Conservation (phyloP, 2,113 vertebrate species). For the Pogonocichla stellata region DNA sequence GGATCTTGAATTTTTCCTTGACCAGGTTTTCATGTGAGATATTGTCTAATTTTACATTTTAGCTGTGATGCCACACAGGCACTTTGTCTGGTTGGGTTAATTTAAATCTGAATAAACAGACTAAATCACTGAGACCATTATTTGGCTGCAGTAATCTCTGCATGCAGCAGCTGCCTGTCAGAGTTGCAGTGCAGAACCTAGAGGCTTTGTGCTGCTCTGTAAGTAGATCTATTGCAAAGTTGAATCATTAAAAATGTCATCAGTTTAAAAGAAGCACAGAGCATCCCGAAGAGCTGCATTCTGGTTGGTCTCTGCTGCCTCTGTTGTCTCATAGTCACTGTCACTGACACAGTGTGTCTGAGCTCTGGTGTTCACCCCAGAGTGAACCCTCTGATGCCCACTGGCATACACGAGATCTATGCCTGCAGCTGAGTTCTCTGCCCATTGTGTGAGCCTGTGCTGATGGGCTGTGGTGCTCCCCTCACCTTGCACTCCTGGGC, state of each 20-base stretch:
- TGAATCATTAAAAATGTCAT: not conserved
- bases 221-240: not conserved
- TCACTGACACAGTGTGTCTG: not conserved
- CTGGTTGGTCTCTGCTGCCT: not conserved
- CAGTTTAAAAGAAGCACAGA: not conserved
- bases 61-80: not conserved
- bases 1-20: not conserved
- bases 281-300: not conserved
- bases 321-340: not conserved
- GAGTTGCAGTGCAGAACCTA: not conserved
- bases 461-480: not conserved
- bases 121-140: not conserved
- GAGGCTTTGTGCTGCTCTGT: not conserved
- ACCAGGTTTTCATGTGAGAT: not conserved
- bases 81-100: not conserved
- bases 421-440: not conserved
- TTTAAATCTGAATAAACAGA: not conserved
- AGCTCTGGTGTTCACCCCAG: not conserved
- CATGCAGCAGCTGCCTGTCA: not conserved
- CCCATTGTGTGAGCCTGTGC: not conserved
- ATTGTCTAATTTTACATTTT: not conserved
- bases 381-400: not conserved
- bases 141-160: not conserved
- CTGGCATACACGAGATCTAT: rapidly evolving
- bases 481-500: not conserved